Percentiles rank a stretch among this genome's conserved stretches.
phyloP scores from a whole-genome alignment of 2,888 invertebrate species.

The Tiliacea citrago region DNA sequence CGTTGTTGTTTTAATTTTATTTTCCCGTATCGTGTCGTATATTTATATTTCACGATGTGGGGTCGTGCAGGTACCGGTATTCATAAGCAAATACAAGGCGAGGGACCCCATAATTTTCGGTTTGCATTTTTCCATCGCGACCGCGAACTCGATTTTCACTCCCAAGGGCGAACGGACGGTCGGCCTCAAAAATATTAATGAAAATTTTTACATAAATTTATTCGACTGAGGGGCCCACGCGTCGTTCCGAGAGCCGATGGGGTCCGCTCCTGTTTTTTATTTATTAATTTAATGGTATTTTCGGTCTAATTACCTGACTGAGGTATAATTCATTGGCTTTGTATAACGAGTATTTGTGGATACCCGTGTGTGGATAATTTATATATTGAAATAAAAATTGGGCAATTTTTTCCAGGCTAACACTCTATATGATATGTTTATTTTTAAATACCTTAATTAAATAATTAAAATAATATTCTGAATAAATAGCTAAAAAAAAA shows the following conservation, averaged over 20 bases:
- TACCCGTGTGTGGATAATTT: conserved; percentile 77
- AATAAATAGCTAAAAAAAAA: neutral
- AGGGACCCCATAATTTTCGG: conserved; percentile 90
- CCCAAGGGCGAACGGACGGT: conserved; percentile 89
- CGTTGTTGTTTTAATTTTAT: conserved; percentile 82
- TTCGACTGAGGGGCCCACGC: conserved; percentile 88
- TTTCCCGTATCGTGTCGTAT: conserved; percentile 82
- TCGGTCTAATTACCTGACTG: conserved; percentile 90
- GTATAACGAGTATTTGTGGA: conserved; percentile 83
- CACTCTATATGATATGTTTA: conserved; percentile 12
- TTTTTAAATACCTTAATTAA: neutral
- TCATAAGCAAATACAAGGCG: conserved; percentile 90
- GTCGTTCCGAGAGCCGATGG: conserved; percentile 84
- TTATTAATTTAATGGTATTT: conserved; percentile 91
- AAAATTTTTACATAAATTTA: conserved; percentile 91
- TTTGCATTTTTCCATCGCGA: conserved; percentile 91
- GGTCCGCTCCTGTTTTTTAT: conserved; percentile 89
- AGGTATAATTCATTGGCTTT: conserved; percentile 89
- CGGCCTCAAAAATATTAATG: conserved; percentile 91
- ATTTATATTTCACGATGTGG: conserved; percentile 82
- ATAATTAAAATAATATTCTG: neutral
- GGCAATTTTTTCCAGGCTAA: conserved; percentile 22
- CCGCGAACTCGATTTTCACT: conserved; percentile 90
- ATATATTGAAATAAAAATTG: conserved; percentile 61
- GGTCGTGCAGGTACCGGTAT: conserved; percentile 82